Evolutionary conservation across 2,797 vertebrate species (phyloP).

Genomic region (Tauraco hartlaubi): DNA sequence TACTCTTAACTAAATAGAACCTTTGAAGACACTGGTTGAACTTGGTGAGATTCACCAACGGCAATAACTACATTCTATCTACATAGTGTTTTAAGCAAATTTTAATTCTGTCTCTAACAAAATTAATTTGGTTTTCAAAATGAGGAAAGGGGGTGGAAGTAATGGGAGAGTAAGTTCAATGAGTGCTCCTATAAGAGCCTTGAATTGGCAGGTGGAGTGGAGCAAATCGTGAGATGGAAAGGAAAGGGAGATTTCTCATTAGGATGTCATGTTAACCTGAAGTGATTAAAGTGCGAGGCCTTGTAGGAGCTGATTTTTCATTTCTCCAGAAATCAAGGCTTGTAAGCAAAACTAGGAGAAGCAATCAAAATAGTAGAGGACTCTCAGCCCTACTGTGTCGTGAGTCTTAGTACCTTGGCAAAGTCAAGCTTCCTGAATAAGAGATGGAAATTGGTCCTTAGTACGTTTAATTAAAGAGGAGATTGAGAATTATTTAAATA

Average conservation of each 20-base stretch:
- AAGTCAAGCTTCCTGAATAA: conserved; percentile 13
- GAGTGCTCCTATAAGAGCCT: not conserved
- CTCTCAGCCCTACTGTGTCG: not conserved
- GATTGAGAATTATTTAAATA: conserved; percentile 43
- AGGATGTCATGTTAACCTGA: not conserved
- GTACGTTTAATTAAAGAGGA: conserved; percentile 35
- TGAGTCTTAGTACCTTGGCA: not conserved
- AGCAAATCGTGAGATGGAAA: not conserved
- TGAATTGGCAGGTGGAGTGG: not conserved
- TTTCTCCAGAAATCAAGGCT: not conserved
- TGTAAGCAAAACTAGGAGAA: not conserved
- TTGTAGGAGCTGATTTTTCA: not conserved
- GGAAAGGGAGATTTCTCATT: not conserved
- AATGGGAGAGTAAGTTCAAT: not conserved
- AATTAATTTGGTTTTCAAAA: conserved; percentile 49
- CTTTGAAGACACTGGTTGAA: not conserved
- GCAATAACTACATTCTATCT: not conserved
- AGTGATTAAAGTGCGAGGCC: not conserved
- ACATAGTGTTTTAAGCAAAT: conserved; percentile 34
- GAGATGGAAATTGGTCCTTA: conserved; percentile 7
- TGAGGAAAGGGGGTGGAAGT: not conserved
- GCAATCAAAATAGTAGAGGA: not conserved
- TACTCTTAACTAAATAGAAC: not conserved
- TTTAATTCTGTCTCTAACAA: conserved; percentile 21
- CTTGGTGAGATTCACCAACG: not conserved